phyloP scores from a whole-genome alignment of 2,113 vertebrate genomes.

The Scopus umbretta region DNA sequence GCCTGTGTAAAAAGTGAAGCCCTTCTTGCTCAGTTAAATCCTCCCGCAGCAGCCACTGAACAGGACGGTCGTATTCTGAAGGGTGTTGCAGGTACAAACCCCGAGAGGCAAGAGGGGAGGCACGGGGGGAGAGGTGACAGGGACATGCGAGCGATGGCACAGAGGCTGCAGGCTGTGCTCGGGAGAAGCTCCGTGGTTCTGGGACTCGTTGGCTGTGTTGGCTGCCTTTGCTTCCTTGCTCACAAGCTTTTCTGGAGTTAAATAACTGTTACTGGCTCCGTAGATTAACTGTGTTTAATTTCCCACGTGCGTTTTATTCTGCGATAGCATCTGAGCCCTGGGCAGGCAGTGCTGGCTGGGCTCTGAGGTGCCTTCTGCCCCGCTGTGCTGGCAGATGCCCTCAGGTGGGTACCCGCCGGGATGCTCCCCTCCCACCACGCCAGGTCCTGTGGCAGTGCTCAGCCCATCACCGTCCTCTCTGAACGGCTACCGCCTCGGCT shows the following conservation, averaged over 20 bases:
- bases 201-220: background rate
- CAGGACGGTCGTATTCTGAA: fast-evolving
- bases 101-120: background rate
- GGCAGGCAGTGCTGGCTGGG: background rate
- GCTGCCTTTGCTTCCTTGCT: background rate
- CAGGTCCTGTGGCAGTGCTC: too few species aligned
- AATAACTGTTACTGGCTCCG: background rate
- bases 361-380: background rate
- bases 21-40: background rate
- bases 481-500: background rate
- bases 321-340: background rate
- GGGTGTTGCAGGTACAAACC: background rate
- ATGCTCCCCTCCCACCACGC: background rate
- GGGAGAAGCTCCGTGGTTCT: background rate
- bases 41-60: background rate
- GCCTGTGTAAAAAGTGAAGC: background rate
- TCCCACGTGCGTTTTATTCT: background rate
- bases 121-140: fast-evolving
- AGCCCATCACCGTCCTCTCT: background rate
- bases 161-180: background rate
- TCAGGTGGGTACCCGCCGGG: background rate
- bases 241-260: background rate
- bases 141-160: background rate
- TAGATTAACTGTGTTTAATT: background rate
- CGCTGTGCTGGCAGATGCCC: too few species aligned